phyloP scores from a whole-genome alignment of 1,140 invertebrate genomes.

The Alviniconcha marisindica region DNA sequence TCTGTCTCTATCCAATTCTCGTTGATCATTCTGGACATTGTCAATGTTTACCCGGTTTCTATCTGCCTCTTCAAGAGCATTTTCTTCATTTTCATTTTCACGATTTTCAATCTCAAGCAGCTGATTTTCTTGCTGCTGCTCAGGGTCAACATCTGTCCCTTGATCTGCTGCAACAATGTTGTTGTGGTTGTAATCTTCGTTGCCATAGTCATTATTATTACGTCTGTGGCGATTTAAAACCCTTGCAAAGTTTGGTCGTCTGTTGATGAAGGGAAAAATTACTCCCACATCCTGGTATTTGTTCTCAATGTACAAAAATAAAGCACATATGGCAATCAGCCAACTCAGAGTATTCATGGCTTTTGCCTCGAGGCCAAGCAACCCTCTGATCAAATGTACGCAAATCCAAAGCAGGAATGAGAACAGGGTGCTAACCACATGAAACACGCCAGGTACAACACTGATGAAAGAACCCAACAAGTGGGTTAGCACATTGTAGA shows the following conservation, averaged over 20 bases:
- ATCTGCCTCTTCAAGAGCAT: conserved; percentile 38
- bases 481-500: conserved; percentile 25
- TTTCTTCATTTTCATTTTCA: conserved; percentile 45
- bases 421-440: conserved; percentile 11
- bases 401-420: conserved; percentile 35
- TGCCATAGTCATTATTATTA: not conserved
- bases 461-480: not conserved
- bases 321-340: conserved; percentile 27
- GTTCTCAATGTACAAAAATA: conserved; percentile 40
- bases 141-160: not conserved
- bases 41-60: conserved; percentile 32
- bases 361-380: conserved; percentile 34
- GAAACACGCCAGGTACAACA: conserved; percentile 17
- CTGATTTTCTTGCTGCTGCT: conserved; percentile 25
- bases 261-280: not conserved
- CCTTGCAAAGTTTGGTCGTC: not conserved
- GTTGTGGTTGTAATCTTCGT: not conserved
- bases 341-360: conserved; percentile 36
- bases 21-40: conserved; percentile 35
- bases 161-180: not conserved
- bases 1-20: conserved; percentile 16
- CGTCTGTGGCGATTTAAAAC: not conserved
- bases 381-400: conserved; percentile 35
- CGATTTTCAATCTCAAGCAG: conserved; percentile 36
- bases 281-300: conserved; percentile 11